Evolutionary conservation across 1,140 invertebrate genomes (phyloP).

Genomic region (Megathymus violae): DNA sequence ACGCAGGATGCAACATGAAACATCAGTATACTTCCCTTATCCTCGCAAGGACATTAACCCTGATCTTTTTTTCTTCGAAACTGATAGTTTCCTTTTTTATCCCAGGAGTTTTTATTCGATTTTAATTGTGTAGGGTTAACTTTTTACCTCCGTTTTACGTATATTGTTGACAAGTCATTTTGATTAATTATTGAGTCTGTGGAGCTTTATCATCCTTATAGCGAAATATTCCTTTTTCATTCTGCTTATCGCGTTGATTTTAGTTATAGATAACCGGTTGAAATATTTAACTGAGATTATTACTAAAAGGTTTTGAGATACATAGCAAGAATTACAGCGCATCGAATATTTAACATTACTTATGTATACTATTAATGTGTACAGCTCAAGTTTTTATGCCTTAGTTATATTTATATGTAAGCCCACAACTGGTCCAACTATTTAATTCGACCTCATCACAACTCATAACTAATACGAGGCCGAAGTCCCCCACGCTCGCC

Average conservation of each 20-base stretch:
- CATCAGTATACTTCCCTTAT: slow-evolving; percentile 37
- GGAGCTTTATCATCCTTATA: slow-evolving; percentile 17
- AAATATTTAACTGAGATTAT: not conserved
- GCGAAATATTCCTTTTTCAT: slow-evolving; percentile 13
- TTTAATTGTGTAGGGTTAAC: slow-evolving; percentile 66
- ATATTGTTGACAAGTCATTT: slow-evolving; percentile 62
- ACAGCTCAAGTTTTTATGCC: too few relatives aligned
- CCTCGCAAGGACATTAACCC: slow-evolving; percentile 70
- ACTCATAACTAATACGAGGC: too few relatives aligned
- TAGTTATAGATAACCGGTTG: not conserved
- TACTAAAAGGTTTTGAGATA: too few relatives aligned
- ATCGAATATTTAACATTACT: too few relatives aligned
- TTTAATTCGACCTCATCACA: too few relatives aligned
- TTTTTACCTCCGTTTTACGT: slow-evolving; percentile 44
- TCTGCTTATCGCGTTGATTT: slow-evolving; percentile 11
- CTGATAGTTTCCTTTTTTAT: slow-evolving; percentile 63
- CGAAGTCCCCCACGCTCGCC: too few relatives aligned
- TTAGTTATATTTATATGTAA: too few relatives aligned
- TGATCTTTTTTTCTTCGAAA: slow-evolving; percentile 60
- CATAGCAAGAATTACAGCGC: too few relatives aligned
- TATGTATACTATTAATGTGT: too few relatives aligned
- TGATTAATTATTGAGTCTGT: slow-evolving; percentile 50
- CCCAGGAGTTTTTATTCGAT: slow-evolving; percentile 57
- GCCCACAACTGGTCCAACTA: too few relatives aligned
- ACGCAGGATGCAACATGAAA: slow-evolving; percentile 19